phyloP scores from a whole-genome alignment of 2,797 vertebrate species.

The Sebastes jordani region DNA sequence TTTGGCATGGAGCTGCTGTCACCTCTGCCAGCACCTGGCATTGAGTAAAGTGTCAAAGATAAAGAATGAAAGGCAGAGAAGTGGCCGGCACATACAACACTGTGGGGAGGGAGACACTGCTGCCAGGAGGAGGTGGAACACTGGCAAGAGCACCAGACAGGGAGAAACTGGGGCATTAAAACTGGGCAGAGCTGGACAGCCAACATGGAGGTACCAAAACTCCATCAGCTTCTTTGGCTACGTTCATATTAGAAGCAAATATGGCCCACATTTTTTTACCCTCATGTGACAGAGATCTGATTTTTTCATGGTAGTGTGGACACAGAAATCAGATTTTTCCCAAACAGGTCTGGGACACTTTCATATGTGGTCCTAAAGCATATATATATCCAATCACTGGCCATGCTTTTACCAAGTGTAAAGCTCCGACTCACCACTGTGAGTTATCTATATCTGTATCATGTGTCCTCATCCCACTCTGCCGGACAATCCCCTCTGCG shows the following conservation, averaged over 20 bases:
- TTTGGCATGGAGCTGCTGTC: conserved; percentile 1
- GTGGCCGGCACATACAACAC: conserved; percentile 19
- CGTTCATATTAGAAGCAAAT: no score
- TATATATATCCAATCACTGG: no score
- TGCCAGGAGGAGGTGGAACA: conserved; percentile 33
- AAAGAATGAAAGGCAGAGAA: conserved; percentile 39
- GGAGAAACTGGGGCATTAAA: conserved; percentile 26
- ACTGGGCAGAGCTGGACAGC: neutral
- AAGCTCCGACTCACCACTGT: no score
- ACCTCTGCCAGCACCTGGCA: conserved; percentile 37
- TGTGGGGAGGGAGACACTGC: neutral
- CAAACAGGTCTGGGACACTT: no score
- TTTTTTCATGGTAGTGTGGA: no score
- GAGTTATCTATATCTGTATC: no score
- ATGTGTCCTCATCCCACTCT: no score
- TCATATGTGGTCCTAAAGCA: no score
- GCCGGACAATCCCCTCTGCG: neutral
- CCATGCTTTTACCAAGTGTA: no score
- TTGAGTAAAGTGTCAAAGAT: conserved; percentile 17
- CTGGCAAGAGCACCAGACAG: neutral
- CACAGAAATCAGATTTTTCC: no score
- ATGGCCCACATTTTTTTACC: no score
- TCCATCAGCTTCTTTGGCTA: neutral
- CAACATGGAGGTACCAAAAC: neutral
- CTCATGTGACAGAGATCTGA: no score